Percentiles rank a stretch among this genome's conserved stretches.
Evolutionary conservation across 2,113 vertebrate species (phyloP).

Genomic region (Turnix velox): DNA sequence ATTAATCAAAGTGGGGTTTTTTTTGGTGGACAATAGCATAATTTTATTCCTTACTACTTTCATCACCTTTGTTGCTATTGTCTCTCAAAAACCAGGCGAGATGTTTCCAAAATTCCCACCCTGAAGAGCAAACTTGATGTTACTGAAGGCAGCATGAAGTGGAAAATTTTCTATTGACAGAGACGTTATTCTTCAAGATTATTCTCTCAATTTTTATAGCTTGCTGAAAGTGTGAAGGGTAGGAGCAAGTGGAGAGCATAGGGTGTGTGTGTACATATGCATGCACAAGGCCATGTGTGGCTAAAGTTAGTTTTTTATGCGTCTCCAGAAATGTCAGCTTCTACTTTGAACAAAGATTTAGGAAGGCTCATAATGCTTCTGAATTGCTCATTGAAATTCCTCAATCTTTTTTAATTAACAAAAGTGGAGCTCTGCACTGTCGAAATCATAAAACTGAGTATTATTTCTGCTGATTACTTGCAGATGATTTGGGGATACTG

Average conservation of each 20-base stretch:
- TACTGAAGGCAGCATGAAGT: background rate
- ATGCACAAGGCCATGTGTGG: background rate
- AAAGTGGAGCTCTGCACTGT: background rate
- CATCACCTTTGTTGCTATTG: background rate
- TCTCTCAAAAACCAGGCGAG: background rate
- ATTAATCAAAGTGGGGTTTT: background rate
- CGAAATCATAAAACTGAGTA: background rate
- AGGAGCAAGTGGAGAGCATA: background rate
- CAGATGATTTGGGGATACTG: background rate
- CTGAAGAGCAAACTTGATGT: background rate
- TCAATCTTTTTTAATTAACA: slow-evolving; percentile 44
- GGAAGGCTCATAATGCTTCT: background rate
- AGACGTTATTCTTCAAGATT: background rate
- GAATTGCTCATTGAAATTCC: slow-evolving; percentile 15
- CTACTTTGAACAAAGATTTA: background rate
- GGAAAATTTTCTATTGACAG: background rate
- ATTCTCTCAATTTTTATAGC: background rate
- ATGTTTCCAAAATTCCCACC: background rate
- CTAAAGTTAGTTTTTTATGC: background rate
- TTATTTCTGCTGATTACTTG: slow-evolving; percentile 2
- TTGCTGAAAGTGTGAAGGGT: background rate
- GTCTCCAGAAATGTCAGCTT: background rate
- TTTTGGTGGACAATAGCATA: background rate
- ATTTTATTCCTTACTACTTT: background rate
- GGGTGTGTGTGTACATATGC: background rate